Percentiles rank a stretch among this genome's conserved stretches.
These are phyloP conservation scores for Arvicanthis niloticus DNA, from an alignment of 2,113 vertebrate species.

Conservation along the genomic window DNA sequence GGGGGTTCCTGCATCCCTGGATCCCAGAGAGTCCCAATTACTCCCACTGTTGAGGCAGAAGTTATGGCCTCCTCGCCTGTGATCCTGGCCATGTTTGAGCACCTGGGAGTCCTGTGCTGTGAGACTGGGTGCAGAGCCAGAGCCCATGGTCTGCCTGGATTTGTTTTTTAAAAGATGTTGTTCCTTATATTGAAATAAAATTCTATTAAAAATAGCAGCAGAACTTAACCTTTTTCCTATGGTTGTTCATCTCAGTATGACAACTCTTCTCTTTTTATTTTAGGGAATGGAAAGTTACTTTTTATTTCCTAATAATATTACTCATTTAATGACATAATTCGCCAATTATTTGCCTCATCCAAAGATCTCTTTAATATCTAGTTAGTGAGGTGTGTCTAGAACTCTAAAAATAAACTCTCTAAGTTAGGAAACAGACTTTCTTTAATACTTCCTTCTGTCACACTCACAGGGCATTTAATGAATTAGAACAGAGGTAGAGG, in stretches of 20 bases:
- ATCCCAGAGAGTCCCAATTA: too few species aligned
- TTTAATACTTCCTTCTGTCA: constrained; percentile 60
- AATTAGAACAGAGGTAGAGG: constrained; percentile 55
- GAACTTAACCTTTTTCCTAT: constrained; percentile 10
- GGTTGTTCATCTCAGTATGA: constrained; percentile 45
- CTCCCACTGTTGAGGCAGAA: too few species aligned
- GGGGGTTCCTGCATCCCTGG: too few species aligned
- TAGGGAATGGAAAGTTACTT: constrained; percentile 55
- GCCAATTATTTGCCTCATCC: constrained; percentile 53
- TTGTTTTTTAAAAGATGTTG: not conserved
- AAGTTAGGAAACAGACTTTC: constrained; percentile 70
- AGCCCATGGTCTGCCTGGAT: too few species aligned
- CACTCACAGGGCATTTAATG: constrained; percentile 60
- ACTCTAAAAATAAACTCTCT: constrained; percentile 67
- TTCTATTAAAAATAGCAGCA: constrained; percentile 5
- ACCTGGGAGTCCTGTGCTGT: too few species aligned
- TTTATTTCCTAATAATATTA: constrained; percentile 57
- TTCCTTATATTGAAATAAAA: not conserved
- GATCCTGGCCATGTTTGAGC: too few species aligned
- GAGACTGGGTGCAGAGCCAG: too few species aligned
- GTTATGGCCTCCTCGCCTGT: too few species aligned
- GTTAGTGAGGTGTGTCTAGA: constrained; percentile 33
- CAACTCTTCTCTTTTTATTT: constrained; percentile 28
- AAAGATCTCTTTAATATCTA: constrained; percentile 63
- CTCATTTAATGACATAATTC: constrained; percentile 59